Percentiles rank a stretch among this genome's conserved stretches.
Conservation (phyloP, 1,140 invertebrate species). For the Tetramorium simillimum region DNA sequence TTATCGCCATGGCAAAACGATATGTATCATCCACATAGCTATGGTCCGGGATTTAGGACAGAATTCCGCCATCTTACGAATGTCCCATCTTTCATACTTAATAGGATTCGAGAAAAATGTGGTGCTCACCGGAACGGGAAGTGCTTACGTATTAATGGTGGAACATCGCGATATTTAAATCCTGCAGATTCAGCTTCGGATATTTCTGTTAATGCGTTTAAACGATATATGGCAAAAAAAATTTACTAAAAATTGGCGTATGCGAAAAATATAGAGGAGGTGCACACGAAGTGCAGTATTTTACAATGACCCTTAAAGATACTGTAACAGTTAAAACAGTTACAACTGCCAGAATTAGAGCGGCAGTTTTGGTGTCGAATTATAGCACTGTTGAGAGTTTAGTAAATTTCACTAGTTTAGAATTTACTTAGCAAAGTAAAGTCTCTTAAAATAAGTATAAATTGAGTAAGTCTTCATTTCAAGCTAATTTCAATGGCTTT, state of each 20-base stretch:
- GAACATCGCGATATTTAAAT: constrained; percentile 51
- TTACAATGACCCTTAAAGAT: not conserved
- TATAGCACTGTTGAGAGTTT: not conserved
- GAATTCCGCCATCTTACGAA: constrained; percentile 58
- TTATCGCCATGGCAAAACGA: constrained; percentile 45
- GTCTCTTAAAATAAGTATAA: constrained; percentile 23
- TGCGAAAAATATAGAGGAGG: not conserved
- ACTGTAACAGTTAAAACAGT: not conserved
- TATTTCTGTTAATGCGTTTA: constrained; percentile 33
- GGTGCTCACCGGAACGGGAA: constrained; percentile 43
- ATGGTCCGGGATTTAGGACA: constrained; percentile 47
- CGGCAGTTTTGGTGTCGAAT: not conserved
- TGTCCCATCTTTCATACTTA: constrained; percentile 54
- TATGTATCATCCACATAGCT: constrained; percentile 30
- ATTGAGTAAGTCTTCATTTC: constrained; percentile 14
- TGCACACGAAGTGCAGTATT: not conserved
- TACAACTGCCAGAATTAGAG: not conserved
- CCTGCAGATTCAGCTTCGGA: constrained; percentile 37
- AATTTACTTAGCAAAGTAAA: not conserved
- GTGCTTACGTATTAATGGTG: constrained; percentile 51
- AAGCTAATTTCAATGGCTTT: constrained; percentile 9
- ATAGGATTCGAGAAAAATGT: constrained; percentile 57
- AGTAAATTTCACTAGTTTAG: constrained; percentile 17
- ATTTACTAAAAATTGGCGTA: not conserved
- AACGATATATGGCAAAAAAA: not conserved